Conservation (phyloP, 2,888 invertebrate genomes). For the Aphidoletes aphidimyza region DNA sequence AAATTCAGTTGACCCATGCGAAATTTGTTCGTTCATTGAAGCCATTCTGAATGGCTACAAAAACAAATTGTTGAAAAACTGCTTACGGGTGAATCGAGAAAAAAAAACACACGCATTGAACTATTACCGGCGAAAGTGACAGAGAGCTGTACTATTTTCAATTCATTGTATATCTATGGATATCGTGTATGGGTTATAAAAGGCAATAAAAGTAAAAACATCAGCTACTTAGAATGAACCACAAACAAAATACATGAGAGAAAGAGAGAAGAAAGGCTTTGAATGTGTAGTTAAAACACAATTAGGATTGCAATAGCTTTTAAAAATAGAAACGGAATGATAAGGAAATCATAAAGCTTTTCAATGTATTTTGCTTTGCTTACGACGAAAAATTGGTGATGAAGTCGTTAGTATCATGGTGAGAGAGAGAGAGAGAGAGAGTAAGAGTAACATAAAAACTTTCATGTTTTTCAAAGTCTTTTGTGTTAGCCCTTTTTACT, state of each 20-base stretch:
- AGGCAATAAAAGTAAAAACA: not conserved
- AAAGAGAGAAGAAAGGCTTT: not conserved
- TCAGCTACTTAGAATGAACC: not conserved
- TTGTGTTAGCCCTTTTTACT: not conserved
- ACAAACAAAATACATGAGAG: not conserved
- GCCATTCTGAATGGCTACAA: too few relatives aligned
- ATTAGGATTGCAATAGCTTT: not conserved
- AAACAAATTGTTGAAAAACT: not conserved
- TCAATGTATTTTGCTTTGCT: not conserved
- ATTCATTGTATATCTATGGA: not conserved
- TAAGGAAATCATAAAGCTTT: not conserved
- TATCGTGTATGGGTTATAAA: not conserved
- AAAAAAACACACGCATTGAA: not conserved
- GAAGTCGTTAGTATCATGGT: not conserved
- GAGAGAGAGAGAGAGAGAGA: not conserved
- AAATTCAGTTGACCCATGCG: not conserved
- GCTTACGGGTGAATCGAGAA: not conserved
- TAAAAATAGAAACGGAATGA: not conserved
- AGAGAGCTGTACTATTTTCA: not conserved
- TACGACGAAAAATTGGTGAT: not conserved
- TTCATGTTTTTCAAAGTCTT: not conserved
- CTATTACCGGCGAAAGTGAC: conserved; percentile 37
- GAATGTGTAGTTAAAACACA: not conserved
- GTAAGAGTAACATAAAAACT: not conserved
- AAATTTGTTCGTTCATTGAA: not conserved